phyloP scores from a whole-genome alignment of 2,113 vertebrate genomes.

The Lanius ludovicianus region DNA sequence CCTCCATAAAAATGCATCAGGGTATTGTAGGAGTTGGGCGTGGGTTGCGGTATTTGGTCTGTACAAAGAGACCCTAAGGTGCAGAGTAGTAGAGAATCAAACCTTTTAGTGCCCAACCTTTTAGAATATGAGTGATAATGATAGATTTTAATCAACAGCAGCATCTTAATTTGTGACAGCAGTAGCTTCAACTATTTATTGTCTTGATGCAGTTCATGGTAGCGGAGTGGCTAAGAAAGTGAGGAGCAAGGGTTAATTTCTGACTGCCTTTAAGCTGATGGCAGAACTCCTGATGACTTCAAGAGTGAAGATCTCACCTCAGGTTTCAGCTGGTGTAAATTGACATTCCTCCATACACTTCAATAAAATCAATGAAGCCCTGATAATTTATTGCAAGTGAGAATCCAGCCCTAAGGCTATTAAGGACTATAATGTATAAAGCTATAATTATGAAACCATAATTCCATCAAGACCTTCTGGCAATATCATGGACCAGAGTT shows the following conservation, averaged over 20 bases:
- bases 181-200: not conserved
- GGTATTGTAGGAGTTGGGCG: not conserved
- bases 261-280: not conserved
- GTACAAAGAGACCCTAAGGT: not conserved
- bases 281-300: not conserved
- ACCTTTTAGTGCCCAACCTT: not conserved
- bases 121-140: not conserved
- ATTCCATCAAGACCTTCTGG: conserved; percentile 57
- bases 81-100: not conserved
- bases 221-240: not conserved
- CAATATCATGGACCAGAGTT: conserved; percentile 1
- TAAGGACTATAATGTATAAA: conserved; percentile 49
- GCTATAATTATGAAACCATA: conserved; percentile 52
- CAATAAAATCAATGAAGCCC: conserved; percentile 35
- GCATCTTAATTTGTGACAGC: not conserved
- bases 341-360: conserved; percentile 36
- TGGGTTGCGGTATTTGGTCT: not conserved
- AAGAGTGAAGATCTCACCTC: conserved; percentile 22
- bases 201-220: not conserved
- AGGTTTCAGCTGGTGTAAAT: not conserved
- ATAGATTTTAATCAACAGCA: not conserved
- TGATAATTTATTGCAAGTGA: conserved; percentile 52
- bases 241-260: conserved; percentile 42
- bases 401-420: conserved; percentile 34
- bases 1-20: not conserved